Evolutionary conservation across 2,113 vertebrate genomes (phyloP).

Genomic region (Corvus hawaiiensis): DNA sequence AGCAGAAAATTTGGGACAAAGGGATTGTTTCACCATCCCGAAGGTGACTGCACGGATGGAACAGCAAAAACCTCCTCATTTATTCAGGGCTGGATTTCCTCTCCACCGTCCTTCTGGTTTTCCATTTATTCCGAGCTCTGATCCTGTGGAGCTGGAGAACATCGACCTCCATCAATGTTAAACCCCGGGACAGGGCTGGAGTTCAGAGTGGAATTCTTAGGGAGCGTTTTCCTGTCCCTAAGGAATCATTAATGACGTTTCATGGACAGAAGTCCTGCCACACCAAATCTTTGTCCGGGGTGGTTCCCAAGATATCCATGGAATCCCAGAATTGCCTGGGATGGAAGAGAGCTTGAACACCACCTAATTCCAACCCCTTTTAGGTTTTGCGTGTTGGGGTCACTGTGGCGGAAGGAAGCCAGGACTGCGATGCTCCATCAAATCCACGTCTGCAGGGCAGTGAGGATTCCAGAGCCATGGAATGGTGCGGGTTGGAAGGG

Average conservation of each 20-base stretch:
- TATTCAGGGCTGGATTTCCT: neutral
- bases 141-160: neutral
- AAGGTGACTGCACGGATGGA: neutral
- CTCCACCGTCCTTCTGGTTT: neutral
- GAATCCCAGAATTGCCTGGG: neutral
- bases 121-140: neutral
- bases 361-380: fast-evolving
- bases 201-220: neutral
- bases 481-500: neutral
- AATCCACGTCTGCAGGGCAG: fast-evolving
- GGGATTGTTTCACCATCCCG: neutral
- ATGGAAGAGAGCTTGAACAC: neutral
- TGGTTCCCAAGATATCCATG: neutral
- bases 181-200: neutral
- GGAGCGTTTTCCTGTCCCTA: neutral
- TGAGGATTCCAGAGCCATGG: neutral
- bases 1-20: neutral
- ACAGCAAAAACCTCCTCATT: neutral
- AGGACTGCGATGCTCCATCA: fast-evolving
- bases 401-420: neutral
- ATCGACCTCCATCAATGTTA: neutral
- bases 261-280: fast-evolving
- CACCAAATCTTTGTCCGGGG: neutral
- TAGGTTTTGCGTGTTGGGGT: neutral
- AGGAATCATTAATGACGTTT: neutral